Conservation (phyloP, 2,888 invertebrate genomes). For the Pomacea canaliculata region DNA sequence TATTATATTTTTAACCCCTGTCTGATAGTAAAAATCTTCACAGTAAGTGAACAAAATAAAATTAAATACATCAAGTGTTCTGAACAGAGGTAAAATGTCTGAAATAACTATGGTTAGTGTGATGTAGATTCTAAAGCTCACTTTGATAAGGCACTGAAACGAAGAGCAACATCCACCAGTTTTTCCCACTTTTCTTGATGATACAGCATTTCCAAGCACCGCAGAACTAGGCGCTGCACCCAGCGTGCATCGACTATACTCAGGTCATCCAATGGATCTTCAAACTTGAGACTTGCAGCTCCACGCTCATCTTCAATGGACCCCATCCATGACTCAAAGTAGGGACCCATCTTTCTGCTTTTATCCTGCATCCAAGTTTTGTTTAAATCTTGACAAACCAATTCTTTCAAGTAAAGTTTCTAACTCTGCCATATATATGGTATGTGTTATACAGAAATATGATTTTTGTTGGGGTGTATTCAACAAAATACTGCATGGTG, state of each 20-base stretch:
- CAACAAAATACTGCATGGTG: no score
- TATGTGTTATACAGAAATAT: no score
- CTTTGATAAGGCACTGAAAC: conserved; percentile 68
- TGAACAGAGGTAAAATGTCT: no score
- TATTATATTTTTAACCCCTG: no score
- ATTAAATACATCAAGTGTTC: no score
- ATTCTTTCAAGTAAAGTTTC: not conserved
- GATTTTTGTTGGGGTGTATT: no score
- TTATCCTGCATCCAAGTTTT: conserved; percentile 40
- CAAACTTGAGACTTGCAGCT: conserved; percentile 66
- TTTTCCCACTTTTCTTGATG: conserved; percentile 68
- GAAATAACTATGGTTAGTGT: no score
- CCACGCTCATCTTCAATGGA: conserved; percentile 56
- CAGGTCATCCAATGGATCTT: conserved; percentile 63
- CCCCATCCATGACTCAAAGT: conserved; percentile 61
- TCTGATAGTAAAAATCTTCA: no score
- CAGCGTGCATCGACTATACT: conserved; percentile 61
- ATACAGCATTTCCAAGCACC: conserved; percentile 64
- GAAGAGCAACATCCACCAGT: conserved; percentile 66
- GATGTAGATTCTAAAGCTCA: conserved; percentile 39
- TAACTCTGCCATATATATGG: no score
- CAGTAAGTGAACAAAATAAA: no score
- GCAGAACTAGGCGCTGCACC: conserved; percentile 56
- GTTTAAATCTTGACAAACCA: not conserved
- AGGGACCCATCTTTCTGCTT: conserved; percentile 46